phyloP scores from a whole-genome alignment of 2,888 invertebrate species.

The Oconnorella tubifera region DNA sequence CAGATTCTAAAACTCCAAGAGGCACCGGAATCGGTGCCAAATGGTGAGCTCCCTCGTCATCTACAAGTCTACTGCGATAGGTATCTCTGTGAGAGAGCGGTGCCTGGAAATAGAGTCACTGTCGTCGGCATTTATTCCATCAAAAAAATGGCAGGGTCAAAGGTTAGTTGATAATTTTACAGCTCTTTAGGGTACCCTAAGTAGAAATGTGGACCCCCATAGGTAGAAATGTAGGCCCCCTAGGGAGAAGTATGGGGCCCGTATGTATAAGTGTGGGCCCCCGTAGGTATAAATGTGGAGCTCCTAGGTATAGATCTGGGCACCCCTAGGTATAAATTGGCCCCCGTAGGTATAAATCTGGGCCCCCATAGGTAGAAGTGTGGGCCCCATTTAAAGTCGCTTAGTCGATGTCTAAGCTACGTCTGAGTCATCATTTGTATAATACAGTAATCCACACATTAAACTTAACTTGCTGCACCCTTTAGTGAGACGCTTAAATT shows the following conservation, averaged over 20 bases:
- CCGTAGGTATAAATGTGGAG: not conserved
- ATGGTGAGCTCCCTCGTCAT: conserved; percentile 97
- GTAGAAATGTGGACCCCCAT: not conserved
- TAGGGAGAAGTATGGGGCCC: not conserved
- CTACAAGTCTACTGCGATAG: conserved; percentile 90
- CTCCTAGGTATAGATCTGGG: too few relatives aligned
- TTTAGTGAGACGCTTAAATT: too few relatives aligned
- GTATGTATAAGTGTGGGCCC: not conserved
- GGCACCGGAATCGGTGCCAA: conserved; percentile 85
- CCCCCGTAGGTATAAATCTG: too few relatives aligned
- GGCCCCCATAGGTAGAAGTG: too few relatives aligned
- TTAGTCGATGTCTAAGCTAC: too few relatives aligned
- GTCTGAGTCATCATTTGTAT: too few relatives aligned
- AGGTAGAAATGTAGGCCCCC: not conserved
- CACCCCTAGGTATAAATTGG: too few relatives aligned
- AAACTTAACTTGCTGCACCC: too few relatives aligned
- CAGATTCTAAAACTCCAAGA: conserved; percentile 97
- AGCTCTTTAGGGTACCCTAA: too few relatives aligned
- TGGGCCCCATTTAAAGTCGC: too few relatives aligned
- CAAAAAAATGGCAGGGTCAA: conserved; percentile 67
- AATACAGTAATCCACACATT: too few relatives aligned
- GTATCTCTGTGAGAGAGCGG: conserved; percentile 85
- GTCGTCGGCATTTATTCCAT: conserved; percentile 95
- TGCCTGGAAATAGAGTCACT: conserved; percentile 90
- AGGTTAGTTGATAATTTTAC: conserved; percentile 10